These are phyloP conservation scores for Macaria notata DNA, from an alignment of 2,888 invertebrate genomes.

Conservation along the genomic window DNA sequence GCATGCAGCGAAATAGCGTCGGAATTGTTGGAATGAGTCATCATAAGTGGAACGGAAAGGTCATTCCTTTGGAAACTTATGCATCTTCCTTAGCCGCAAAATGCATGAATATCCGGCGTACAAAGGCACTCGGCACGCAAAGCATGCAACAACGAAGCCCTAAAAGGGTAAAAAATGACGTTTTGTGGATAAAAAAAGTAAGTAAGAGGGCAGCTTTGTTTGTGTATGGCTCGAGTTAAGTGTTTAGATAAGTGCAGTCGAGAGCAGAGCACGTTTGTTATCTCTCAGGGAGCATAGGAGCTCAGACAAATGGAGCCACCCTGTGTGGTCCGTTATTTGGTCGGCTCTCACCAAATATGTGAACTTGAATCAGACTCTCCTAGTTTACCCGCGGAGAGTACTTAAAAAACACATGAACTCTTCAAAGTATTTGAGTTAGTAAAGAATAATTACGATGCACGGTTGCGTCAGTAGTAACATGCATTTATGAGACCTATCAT, in stretches of 20 bases:
- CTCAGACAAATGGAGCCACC: conserved; percentile 76
- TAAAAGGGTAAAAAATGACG: conserved; percentile 72
- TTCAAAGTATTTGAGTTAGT: conserved; percentile 10
- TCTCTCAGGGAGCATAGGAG: conserved; percentile 67
- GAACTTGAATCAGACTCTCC: conserved; percentile 53
- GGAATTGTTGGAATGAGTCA: conserved; percentile 31
- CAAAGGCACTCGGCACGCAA: conserved; percentile 73
- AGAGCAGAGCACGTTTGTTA: conserved; percentile 77
- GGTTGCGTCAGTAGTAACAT: conserved; percentile 18
- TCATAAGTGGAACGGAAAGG: conserved; percentile 59
- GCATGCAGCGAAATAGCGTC: conserved; percentile 27
- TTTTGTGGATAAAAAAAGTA: conserved; percentile 75
- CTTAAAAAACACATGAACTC: conserved; percentile 29
- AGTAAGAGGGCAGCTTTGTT: conserved; percentile 77
- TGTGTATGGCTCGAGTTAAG: conserved; percentile 76
- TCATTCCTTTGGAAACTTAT: conserved; percentile 58
- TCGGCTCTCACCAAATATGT: conserved; percentile 66
- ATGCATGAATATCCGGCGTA: conserved; percentile 74
- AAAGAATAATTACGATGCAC: conserved; percentile 16
- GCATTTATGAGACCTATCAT: conserved; percentile 15
- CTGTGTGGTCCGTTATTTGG: conserved; percentile 77
- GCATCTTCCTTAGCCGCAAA: conserved; percentile 62
- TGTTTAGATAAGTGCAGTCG: conserved; percentile 80
- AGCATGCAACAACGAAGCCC: conserved; percentile 65
- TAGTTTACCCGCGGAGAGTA: conserved; percentile 39